phyloP scores from a whole-genome alignment of 2,888 invertebrate genomes.

The Leptopterna dolabrata region DNA sequence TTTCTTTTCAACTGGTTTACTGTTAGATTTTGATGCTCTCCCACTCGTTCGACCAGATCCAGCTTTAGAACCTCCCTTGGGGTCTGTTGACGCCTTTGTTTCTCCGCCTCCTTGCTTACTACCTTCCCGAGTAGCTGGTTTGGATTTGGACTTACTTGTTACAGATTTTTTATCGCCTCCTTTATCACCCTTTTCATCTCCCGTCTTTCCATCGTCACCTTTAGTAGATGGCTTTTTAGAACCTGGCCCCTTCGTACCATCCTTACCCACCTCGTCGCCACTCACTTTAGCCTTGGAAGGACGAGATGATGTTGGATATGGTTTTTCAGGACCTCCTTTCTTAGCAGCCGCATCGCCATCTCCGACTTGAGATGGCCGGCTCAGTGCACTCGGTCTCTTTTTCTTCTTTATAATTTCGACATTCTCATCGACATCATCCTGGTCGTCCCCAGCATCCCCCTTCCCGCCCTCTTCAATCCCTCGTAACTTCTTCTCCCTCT shows the following conservation, averaged over 20 bases:
- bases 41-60: not conserved
- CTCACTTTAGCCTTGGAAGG: not conserved
- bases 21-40: not conserved
- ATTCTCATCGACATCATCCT: not conserved
- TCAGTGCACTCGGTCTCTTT: not conserved
- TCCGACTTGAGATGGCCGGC: not conserved
- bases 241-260: not conserved
- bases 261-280: not conserved
- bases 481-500: not conserved
- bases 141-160: not conserved
- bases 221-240: not conserved
- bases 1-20: not conserved
- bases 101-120: not conserved
- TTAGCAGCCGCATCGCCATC: not conserved
- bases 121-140: not conserved
- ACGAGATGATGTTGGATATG: not conserved
- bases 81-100: not conserved
- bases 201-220: not conserved
- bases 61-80: not conserved
- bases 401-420: not conserved
- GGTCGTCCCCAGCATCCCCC: slow-evolving; percentile 13
- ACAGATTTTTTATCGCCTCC: not conserved
- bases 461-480: slow-evolving; percentile 6
- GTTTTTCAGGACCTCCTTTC: not conserved
- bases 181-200: not conserved